Evolutionary conservation across 2,113 vertebrate species (phyloP), one percentile per base, ranked within the genome.

Genomic region (Bujurquina vittata): DNA sequence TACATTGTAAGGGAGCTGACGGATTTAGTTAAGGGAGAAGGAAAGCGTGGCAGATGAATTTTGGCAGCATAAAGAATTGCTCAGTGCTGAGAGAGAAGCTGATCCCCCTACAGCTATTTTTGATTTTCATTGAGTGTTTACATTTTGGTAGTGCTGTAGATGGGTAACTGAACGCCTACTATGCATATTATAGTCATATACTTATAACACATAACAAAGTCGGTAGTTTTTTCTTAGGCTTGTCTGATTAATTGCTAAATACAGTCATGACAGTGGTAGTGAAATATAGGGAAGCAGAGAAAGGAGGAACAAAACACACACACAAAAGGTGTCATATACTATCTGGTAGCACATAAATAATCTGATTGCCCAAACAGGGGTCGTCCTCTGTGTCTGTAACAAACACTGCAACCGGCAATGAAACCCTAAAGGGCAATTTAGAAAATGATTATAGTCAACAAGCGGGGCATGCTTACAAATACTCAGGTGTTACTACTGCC

Each of bases 1-100:
- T 86, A 79, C 84, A 86, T 91, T 91, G 89, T 91, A 84, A 93
- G 82, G 77, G 79, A 91, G 83, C 92, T 93, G 94, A 92, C 91
- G 80, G 92, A 85, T 92, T 94, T 86, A 88, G 92, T 94, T 94
- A 93, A 84, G 84, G 84, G 84, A 93, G 93, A 95, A 81, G 84
- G 91, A 94, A 91, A 74, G 92, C 92, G 87, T 85, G 82, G 90
- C 31, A 33, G 91, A 94, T 94, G 91, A 85, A 89, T 92, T 91
- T 93, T 94, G 93, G 90, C 94, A 95, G 93, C 84, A 93, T 92
- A 89, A 93, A 94, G 90, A 91, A 93, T 93, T 88, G 86, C 89
- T 92, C 77, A 54, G 87, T 2, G 22, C 83, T 46, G 49, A 84
- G 80, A 91, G 88, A 89, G 87, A 62, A 78, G 87, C 85, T 87